Base-by-base conservation (phyloP, 2,888 invertebrate species). In the Hyalella azteca region DNA sequence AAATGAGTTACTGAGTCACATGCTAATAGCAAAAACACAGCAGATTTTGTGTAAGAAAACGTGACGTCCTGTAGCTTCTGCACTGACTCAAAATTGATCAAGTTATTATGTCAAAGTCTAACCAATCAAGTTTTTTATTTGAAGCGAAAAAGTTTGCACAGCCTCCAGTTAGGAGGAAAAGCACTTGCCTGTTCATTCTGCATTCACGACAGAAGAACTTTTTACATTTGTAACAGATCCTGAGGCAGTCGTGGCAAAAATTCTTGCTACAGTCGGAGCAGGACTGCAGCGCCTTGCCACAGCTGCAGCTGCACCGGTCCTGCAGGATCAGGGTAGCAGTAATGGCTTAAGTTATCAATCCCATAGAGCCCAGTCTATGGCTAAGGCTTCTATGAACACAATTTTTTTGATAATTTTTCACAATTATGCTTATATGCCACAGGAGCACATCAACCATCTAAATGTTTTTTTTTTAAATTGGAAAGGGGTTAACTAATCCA, bases 191-290 rank as follows among this genome's bases (percentile, higher is more conserved):
- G 54, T 54, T 54, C 54, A 54, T 54, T 29, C 54, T 54, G 54
- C 54, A 54, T 22, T 26, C 54, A 4, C 54, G 54, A 54, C 54
- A 54, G 54, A 54, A 54, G 54, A 54, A 13, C 54, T 54, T 54
- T 22, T 22, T 26, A 13, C 54, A 54, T 13, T 22, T 54, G 54
- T 54, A 54, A 29, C 54, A 54, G 26, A 54, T 29, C 54, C 54
- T 54, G 54, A 54, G 54, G 54, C 54, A 54, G 54, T 54, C 54
- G 26, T 54, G 26, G 29, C 54, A 54, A 3, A 54, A 54, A 13
- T 9, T 26, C 54, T 54, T 54, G 54, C 11, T 5, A 4, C 54
- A 54, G 54, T 54, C 54, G 13, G 54, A 22, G 54, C 54, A 54
- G 54, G 7, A 26, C 54, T 54, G 54, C 54, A 54, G 54, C 54